A percentile compares a stretch with the other conserved stretches of the same genome.
These are phyloP conservation scores for Molossus alvarezi DNA, from an alignment of 2,797 vertebrate species.

Conservation along the genomic window DNA sequence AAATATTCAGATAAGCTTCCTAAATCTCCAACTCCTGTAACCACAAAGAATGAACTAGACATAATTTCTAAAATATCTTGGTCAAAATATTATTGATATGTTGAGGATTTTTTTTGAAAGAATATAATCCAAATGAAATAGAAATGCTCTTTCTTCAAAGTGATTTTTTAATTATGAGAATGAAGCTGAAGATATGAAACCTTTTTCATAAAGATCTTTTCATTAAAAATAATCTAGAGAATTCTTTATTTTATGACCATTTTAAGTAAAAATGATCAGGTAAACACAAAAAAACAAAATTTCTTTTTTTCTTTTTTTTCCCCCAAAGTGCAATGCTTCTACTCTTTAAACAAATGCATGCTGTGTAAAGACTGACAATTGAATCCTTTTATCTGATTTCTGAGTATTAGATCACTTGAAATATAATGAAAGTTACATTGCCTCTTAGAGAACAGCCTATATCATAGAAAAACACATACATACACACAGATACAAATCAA, in stretches of 20 bases:
- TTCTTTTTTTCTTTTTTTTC: conserved; percentile 63
- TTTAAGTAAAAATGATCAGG: conserved; percentile 79
- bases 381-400: conserved; percentile 78
- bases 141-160: conserved; percentile 72
- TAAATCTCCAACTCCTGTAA: background rate
- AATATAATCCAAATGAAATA: conserved; percentile 64
- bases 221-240: conserved; percentile 54
- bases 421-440: conserved; percentile 59
- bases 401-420: conserved; percentile 51
- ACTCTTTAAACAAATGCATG: conserved; percentile 80
- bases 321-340: conserved; percentile 58
- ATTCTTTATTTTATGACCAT: conserved; percentile 68
- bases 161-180: conserved; percentile 77
- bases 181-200: conserved; percentile 81
- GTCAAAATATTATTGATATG: conserved; percentile 79
- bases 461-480: conserved; percentile 67
- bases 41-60: background rate
- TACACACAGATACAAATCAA: conserved; percentile 64
- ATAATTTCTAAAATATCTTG: conserved; percentile 61
- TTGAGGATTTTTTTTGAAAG: conserved; percentile 54
- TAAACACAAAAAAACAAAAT: too few relatives aligned
- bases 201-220: conserved; percentile 81
- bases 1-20: conserved; percentile 3
- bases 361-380: conserved; percentile 76
- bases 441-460: conserved; percentile 66